These are phyloP conservation scores for Elephas maximus DNA, from an alignment of 2,113 vertebrate species.

Conservation along the genomic window DNA sequence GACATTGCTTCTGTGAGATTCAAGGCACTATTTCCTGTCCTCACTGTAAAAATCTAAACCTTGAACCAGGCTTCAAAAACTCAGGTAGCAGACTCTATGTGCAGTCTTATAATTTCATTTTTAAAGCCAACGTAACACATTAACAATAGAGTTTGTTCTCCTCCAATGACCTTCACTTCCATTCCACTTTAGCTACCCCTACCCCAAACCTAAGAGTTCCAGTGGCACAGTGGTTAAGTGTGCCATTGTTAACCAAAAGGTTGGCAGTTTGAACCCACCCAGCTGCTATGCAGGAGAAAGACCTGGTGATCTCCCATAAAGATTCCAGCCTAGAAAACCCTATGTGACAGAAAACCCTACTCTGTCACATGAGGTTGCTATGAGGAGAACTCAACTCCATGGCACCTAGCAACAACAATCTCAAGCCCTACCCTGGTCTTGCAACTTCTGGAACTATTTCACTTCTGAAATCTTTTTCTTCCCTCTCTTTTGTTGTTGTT, in stretches of 20 bases:
- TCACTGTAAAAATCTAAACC: not conserved
- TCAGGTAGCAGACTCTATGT: not conserved
- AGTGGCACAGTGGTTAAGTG: not conserved
- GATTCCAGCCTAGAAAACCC: not conserved
- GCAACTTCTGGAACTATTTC: not conserved
- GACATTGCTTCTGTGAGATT: not conserved
- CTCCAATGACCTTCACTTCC: not conserved
- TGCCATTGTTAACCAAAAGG: not conserved
- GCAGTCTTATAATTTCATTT: not conserved
- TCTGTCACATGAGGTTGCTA: not conserved
- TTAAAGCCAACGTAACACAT: not conserved
- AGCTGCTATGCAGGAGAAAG: not conserved
- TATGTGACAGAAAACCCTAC: not conserved
- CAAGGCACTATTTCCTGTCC: not conserved
- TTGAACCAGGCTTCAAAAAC: slow-evolving; percentile 19
- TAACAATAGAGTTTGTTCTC: not conserved
- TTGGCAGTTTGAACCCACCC: not conserved
- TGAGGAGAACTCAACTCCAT: not conserved
- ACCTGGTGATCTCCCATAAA: not conserved
- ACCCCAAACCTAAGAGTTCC: not conserved
- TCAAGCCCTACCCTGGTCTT: not conserved
- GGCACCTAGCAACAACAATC: not conserved
- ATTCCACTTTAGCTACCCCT: not conserved
- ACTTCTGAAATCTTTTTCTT: not conserved
- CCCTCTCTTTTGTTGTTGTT: not conserved